A percentile compares a stretch with the other conserved stretches of the same genome.
These are phyloP conservation scores for Holacanthella duospinosa DNA, from an alignment of 2,888 invertebrate genomes.

Conservation along the genomic window DNA sequence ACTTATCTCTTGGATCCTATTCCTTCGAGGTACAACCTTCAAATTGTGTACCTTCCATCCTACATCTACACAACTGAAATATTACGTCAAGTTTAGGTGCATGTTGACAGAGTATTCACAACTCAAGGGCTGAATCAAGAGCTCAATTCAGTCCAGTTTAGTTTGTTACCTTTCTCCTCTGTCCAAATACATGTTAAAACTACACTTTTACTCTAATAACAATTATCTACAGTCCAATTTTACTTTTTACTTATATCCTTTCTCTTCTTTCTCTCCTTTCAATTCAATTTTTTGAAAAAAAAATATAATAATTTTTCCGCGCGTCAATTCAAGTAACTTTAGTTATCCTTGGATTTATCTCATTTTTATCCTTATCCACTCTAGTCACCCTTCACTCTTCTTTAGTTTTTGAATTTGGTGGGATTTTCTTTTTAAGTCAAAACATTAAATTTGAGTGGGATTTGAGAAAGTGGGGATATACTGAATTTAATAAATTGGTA, in stretches of 20 bases:
- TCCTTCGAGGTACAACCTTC: neutral
- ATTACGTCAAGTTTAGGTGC: slow-evolving; percentile 4
- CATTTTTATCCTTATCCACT: too few relatives aligned
- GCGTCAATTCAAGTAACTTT: too few relatives aligned
- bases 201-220: too few relatives aligned
- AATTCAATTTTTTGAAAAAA: too few relatives aligned
- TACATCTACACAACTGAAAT: neutral
- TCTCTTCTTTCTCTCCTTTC: too few relatives aligned
- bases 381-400: neutral
- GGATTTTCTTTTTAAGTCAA: neutral
- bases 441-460: too few relatives aligned
- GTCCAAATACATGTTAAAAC: neutral
- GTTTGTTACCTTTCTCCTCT: neutral
- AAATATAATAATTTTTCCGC: too few relatives aligned
- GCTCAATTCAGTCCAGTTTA: neutral
- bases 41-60: neutral
- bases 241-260: too few relatives aligned
- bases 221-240: too few relatives aligned
- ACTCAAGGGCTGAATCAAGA: slow-evolving; percentile 2
- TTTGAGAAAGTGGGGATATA: too few relatives aligned
- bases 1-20: slow-evolving; percentile 19
- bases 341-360: too few relatives aligned
- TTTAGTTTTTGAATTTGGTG: neutral
- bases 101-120: slow-evolving; percentile 1
- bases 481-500: neutral